These are phyloP conservation scores for Acromyrmex charruanus DNA, from an alignment of 1,140 invertebrate species.

Conservation along the genomic window DNA sequence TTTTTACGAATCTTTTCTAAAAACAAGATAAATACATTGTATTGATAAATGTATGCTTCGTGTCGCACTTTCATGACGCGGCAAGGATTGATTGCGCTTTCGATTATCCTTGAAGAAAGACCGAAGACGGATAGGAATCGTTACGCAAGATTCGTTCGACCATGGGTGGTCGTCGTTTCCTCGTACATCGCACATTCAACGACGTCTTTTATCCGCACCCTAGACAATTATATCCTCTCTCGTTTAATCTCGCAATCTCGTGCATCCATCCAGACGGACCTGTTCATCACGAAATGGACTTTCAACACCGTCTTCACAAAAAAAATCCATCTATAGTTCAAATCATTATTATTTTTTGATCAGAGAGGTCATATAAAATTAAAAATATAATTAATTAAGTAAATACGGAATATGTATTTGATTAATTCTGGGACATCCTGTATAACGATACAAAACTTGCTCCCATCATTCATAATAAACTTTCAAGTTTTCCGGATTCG, in stretches of 20 bases:
- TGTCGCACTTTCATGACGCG: slow-evolving; percentile 2
- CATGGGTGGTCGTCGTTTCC: slow-evolving; percentile 39
- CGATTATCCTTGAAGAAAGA: slow-evolving; percentile 48
- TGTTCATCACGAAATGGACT: slow-evolving; percentile 1
- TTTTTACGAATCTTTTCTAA: not conserved
- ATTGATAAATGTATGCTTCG: slow-evolving; percentile 19
- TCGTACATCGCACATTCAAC: slow-evolving; percentile 16
- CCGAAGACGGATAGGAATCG: slow-evolving; percentile 39
- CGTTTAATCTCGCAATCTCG: not conserved
- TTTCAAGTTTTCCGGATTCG: slow-evolving; percentile 27
- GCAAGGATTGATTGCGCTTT: slow-evolving; percentile 39
- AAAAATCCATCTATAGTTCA: not conserved
- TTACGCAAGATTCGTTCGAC: slow-evolving; percentile 46
- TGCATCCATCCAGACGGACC: not conserved
- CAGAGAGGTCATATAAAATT: not conserved
- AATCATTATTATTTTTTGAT: not conserved
- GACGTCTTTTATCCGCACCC: slow-evolving; percentile 23
- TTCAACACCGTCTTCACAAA: not conserved
- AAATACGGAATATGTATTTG: not conserved
- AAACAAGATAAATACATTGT: not conserved
- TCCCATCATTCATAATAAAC: not conserved
- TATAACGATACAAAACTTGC: not conserved
- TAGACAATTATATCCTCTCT: slow-evolving; percentile 29
- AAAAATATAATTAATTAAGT: not conserved
- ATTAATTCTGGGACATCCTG: not conserved